These are phyloP conservation scores for Drosophila pectinifera DNA, from an alignment of 1,140 invertebrate species.

Conservation along the genomic window DNA sequence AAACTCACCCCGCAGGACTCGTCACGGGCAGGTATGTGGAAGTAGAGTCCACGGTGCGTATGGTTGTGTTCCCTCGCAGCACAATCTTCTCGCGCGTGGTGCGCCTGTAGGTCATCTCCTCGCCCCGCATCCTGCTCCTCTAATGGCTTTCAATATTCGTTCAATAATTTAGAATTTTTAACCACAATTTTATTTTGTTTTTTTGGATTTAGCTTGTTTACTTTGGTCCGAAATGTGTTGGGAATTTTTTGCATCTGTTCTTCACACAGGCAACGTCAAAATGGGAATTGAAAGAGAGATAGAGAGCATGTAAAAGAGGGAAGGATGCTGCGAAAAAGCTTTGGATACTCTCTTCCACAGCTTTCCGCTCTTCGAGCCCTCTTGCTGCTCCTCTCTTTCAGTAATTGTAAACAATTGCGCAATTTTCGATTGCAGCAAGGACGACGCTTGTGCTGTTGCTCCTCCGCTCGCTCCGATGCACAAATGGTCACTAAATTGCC, in stretches of 20 bases:
- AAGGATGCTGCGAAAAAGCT: constrained; percentile 57
- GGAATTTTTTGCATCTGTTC: constrained; percentile 59
- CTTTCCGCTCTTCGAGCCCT: constrained; percentile 30
- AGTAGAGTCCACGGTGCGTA: constrained; percentile 82
- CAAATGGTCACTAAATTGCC: constrained; percentile 63
- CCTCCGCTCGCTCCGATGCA: constrained; percentile 52
- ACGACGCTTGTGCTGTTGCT: constrained; percentile 41
- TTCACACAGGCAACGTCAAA: constrained; percentile 50
- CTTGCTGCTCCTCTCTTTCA: constrained; percentile 17
- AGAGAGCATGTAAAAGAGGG: constrained; percentile 20
- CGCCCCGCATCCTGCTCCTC: constrained; percentile 66
- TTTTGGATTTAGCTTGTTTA: constrained; percentile 53
- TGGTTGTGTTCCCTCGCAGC: constrained; percentile 81
- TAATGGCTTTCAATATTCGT: neutral
- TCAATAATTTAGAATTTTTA: constrained; percentile 34
- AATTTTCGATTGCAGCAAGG: constrained; percentile 52
- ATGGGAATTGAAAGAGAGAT: constrained; percentile 45
- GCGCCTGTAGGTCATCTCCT: constrained; percentile 78
- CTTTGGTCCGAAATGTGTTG: constrained; percentile 45
- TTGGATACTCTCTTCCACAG: constrained; percentile 17
- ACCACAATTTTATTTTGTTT: constrained; percentile 9
- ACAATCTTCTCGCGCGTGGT: constrained; percentile 84
- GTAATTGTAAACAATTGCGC: constrained; percentile 60
- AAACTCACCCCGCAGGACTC: constrained; percentile 65
- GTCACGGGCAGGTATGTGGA: constrained; percentile 80